These are phyloP conservation scores for Lycodopsis pacificus DNA, from an alignment of 2,797 vertebrate species.

Conservation along the genomic window DNA sequence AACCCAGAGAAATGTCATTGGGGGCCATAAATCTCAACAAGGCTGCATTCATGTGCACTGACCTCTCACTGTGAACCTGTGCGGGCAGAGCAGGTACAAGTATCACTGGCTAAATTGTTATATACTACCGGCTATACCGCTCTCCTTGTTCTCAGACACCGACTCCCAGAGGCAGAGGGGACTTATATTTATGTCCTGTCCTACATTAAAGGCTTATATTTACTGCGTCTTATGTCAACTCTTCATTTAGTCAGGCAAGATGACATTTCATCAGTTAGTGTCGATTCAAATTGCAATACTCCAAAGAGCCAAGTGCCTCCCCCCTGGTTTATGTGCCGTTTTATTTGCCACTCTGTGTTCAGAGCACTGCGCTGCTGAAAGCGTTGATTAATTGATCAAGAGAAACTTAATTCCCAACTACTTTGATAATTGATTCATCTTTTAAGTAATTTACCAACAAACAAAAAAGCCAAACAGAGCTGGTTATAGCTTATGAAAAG, in stretches of 20 bases:
- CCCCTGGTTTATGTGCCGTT: neutral
- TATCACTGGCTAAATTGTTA: slow-evolving; percentile 27
- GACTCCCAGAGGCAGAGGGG: neutral
- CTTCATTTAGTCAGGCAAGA: neutral
- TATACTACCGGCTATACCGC: slow-evolving; percentile 3
- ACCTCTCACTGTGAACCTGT: slow-evolving; percentile 41
- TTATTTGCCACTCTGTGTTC: neutral
- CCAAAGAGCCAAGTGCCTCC: neutral
- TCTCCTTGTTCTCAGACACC: neutral
- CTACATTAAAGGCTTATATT: neutral
- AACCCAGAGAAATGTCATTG: neutral
- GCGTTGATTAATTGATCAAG: neutral
- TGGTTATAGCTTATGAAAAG: neutral
- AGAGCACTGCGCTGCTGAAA: neutral
- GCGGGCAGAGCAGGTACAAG: slow-evolving; percentile 26
- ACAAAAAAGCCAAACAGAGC: neutral
- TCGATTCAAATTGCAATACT: neutral
- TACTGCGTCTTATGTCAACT: neutral
- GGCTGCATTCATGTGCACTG: slow-evolving; percentile 35
- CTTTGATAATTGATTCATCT: neutral
- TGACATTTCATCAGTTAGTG: neutral
- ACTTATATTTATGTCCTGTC: slow-evolving; percentile 16
- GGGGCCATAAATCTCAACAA: slow-evolving; percentile 39
- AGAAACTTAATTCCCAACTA: neutral
- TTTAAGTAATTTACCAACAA: neutral